Percentiles rank a stretch among this genome's conserved stretches.
These are phyloP conservation scores for Selenia dentaria DNA, from an alignment of 2,888 invertebrate genomes.

Conservation along the genomic window DNA sequence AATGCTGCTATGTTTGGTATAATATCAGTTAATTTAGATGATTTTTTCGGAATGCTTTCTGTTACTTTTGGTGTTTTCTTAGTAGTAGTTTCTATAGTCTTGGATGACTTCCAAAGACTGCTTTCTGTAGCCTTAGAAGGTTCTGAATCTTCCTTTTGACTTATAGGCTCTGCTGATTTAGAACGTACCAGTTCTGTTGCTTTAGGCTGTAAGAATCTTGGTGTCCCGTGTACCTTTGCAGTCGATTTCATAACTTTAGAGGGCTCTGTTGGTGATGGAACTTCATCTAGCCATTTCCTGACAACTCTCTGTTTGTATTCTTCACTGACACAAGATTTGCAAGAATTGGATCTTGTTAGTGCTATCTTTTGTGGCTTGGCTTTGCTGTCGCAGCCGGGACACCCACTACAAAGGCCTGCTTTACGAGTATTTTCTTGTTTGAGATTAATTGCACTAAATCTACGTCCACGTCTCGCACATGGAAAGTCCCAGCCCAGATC, in stretches of 20 bases:
- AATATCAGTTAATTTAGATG: constrained; percentile 21
- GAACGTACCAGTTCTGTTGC: constrained; percentile 42
- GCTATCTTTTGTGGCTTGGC: constrained; percentile 54
- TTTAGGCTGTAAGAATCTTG: constrained; percentile 61
- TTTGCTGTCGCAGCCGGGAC: constrained; percentile 86
- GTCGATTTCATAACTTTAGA: constrained; percentile 60
- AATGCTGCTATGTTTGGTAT: constrained; percentile 18
- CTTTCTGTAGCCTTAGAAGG: constrained; percentile 22
- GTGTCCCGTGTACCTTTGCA: constrained; percentile 73
- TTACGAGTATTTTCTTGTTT: constrained; percentile 86
- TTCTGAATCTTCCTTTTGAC: constrained; percentile 37
- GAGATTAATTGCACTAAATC: constrained; percentile 84
- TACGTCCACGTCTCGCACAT: constrained; percentile 77
- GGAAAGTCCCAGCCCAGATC: constrained; percentile 80
- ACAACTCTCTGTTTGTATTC: constrained; percentile 91
- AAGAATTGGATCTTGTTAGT: constrained; percentile 75
- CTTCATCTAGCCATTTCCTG: constrained; percentile 91
- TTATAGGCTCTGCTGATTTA: constrained; percentile 42
- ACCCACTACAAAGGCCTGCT: constrained; percentile 85
- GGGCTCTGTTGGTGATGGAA: constrained; percentile 72
- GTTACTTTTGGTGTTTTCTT: constrained; percentile 25
- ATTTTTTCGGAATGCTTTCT: constrained; percentile 37
- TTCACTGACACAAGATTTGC: constrained; percentile 83
- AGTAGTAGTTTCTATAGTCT: constrained; percentile 7
- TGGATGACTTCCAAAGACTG: constrained; percentile 30